phyloP scores from a whole-genome alignment of 1,140 invertebrate genomes.

The Antheraea mylitta region DNA sequence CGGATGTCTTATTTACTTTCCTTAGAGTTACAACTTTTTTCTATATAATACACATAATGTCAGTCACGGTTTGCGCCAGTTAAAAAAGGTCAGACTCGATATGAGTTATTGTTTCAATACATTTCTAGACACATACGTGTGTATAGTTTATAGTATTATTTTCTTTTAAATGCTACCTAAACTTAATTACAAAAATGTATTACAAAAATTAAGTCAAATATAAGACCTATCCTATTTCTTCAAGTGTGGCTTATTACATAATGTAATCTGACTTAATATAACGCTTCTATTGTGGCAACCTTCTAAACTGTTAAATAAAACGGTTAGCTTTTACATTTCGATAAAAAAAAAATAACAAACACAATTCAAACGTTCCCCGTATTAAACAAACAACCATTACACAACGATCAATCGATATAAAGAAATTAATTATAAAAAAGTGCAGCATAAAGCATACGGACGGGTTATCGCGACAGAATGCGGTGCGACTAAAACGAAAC shows the following conservation, averaged over 20 bases:
- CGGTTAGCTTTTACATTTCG: background rate
- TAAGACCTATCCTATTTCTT: too few relatives aligned
- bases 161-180: too few relatives aligned
- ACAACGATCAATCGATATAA: constrained; percentile 51
- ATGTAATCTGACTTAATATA: background rate
- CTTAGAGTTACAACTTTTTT: background rate
- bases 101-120: background rate
- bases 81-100: background rate
- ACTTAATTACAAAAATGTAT: too few relatives aligned
- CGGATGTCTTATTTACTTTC: too few relatives aligned
- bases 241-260: background rate
- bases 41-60: background rate
- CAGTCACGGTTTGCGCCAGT: background rate
- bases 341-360: background rate
- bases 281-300: background rate
- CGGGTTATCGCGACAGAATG: constrained; percentile 47
- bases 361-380: constrained; percentile 9
- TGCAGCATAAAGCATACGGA: constrained; percentile 52
- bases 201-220: too few relatives aligned
- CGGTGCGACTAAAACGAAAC: constrained; percentile 58
- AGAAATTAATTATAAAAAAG: constrained; percentile 65
- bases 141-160: too few relatives aligned
- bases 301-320: background rate
- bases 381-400: constrained; percentile 13
- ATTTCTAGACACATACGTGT: background rate